Evolutionary conservation across 2,797 vertebrate genomes (phyloP), one percentile per base, ranked within the genome.

Genomic region (Chromis chromis): DNA sequence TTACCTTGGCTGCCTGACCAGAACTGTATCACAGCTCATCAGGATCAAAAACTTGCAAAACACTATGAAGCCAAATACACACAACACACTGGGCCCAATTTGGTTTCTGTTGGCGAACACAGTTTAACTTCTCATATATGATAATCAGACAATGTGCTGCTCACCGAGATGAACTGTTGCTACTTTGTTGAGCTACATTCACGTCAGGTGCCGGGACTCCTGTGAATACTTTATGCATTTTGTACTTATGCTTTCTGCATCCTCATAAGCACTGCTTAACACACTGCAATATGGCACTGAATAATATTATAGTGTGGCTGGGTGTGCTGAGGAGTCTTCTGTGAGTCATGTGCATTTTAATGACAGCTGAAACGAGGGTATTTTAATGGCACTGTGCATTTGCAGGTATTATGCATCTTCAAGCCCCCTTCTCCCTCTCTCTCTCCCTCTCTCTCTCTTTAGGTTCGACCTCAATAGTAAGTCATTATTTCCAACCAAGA

Each of bases 401-500:
- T 70, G 65, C 70, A 85, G 76, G 65, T 79, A 79, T 82, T 70
- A 78, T 54, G 59, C 70, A 65, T 48, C 44, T 39, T 78, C 31
- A 65, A 70, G 36, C 49, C 12, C 59, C 25, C 25, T 5, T 9
- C 52, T 4, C 21, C 22, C 25, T 11, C n/a, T 12, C 17, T 64
- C 17, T 59, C 40, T 48, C 17, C 25, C 42, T 22, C 39, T 13
- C 5, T 42, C 48, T 78, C 81, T 79, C 76, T 77, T 74, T 60
- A 79, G 71, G 60, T 84, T 62, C 70, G 56, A 72, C 74, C 70
- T 82, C 72, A 39, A 12, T 62, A 65, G 74, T 76, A 79, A 60
- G 58, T 86, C 79, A 85, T 90, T 86, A 90, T 83, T 88, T 90
- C 66, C 58, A 80, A 66, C 57, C 63, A 67, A 42, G 64, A 65